Evolutionary conservation across 2,113 vertebrate genomes (phyloP), one percentile per base, ranked within the genome.

Genomic region (Antechinus flavipes): DNA sequence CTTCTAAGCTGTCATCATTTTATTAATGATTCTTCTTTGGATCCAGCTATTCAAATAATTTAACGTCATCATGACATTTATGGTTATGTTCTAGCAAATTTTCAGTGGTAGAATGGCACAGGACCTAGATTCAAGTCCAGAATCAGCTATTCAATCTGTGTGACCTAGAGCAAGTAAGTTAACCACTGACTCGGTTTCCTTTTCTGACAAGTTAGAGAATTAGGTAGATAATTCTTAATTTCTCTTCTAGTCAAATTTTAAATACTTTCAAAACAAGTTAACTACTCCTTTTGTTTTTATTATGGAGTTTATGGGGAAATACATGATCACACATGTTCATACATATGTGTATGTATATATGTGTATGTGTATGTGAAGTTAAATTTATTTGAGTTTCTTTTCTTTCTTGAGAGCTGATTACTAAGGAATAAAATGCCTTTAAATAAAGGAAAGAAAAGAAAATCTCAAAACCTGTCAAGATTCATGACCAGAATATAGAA

Each of bases 381-480:
- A 52, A n/a, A 61, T 89, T 96, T 93, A 94, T 46, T 91, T 92
- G 26, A 2, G 58, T 93, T 93, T 91, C 35, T 94, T 94, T 68
- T 91, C 53, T 42, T 84, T 84, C 19, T 22, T 89, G n/a, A 76
- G 25, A 96, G 16, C 35, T 84, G 16, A 42, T 84, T 84, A 42
- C 68, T 84, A 93, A 96, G 91, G 47, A 56, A 90, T 89, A 93
- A 84, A 84, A 42, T 84, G 35, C 12, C 1, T 84, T 84, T 90
- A 91, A 92, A 12, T 26, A 14, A 61, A 68, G 27, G 8, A 68
- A 76, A 92, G 94, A 97, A 76, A 93, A 76, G 11, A 50, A 92
- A 93, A 95, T 89, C 92, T 61, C 5, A 23, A 76, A 16, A 92
- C 91, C 91, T 89, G 94, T 92, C 54, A 95, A 98, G 97, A 95